phyloP scores from a whole-genome alignment of 1,140 invertebrate genomes.

The Drosophila suzukii region DNA sequence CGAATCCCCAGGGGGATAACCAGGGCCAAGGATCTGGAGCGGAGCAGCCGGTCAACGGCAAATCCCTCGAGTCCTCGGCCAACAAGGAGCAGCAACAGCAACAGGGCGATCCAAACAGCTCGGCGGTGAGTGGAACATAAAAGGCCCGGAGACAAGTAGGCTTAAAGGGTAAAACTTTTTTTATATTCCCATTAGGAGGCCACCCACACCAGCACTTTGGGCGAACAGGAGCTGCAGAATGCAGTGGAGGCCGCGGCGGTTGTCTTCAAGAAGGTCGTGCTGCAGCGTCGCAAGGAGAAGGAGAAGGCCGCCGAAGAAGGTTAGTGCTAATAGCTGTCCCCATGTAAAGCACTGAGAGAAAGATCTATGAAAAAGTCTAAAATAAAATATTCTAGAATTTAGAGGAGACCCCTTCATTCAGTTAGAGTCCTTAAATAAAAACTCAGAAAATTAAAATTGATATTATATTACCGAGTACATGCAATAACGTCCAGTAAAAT shows the following conservation, averaged over 20 bases:
- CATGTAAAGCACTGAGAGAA: slow-evolving; percentile 6
- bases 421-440: too few species aligned
- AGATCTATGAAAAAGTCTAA: background rate
- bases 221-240: slow-evolving; percentile 86
- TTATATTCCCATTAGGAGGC: slow-evolving; percentile 17
- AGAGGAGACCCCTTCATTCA: too few species aligned
- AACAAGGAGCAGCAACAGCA: slow-evolving; percentile 27
- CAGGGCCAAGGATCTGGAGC: background rate
- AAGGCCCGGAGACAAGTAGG: slow-evolving; percentile 13
- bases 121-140: slow-evolving; percentile 50
- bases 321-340: slow-evolving; percentile 56
- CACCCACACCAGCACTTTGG: slow-evolving; percentile 85
- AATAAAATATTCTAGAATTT: too few species aligned
- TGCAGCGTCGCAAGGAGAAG: slow-evolving; percentile 82
- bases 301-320: slow-evolving; percentile 80
- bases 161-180: slow-evolving; percentile 21
- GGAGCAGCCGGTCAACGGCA: slow-evolving; percentile 46
- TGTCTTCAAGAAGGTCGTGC: slow-evolving; percentile 84
- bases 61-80: slow-evolving; percentile 44
- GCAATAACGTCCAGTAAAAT: too few species aligned
- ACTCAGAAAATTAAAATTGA: too few species aligned
- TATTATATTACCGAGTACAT: background rate
- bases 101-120: slow-evolving; percentile 1
- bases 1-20: background rate
- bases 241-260: slow-evolving; percentile 85